A percentile compares a stretch with the other conserved stretches of the same genome.
Evolutionary conservation across 2,888 invertebrate genomes (phyloP).

Genomic region (Heliconius aoede): DNA sequence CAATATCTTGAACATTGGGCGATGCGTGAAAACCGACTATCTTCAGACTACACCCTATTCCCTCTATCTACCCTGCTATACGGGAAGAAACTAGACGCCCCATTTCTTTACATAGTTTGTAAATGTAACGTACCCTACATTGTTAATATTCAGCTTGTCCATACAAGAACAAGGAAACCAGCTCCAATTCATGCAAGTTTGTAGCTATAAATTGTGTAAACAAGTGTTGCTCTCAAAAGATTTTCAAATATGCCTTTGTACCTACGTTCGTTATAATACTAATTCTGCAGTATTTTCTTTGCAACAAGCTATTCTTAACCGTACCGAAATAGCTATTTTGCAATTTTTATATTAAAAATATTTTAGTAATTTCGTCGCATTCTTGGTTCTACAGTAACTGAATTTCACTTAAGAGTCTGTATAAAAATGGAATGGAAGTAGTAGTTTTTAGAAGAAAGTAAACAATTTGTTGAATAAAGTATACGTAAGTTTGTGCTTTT

Average conservation of each 20-base stretch:
- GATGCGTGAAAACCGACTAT: neutral
- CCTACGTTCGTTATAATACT: neutral
- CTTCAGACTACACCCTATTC: neutral
- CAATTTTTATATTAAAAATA: conserved; percentile 16
- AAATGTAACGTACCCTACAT: too few species aligned
- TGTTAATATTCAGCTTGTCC: neutral
- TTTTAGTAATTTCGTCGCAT: neutral
- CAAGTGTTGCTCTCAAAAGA: neutral
- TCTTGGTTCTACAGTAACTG: neutral
- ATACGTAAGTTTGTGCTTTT: neutral
- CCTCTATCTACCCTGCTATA: neutral
- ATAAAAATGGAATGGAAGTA: too few species aligned
- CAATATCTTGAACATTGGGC: neutral
- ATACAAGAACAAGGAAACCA: neutral
- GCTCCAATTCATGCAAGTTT: neutral
- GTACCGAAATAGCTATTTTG: neutral
- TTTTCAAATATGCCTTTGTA: conserved; percentile 14
- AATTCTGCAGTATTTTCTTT: conserved; percentile 18
- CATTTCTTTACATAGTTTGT: too few species aligned
- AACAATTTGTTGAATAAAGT: neutral
- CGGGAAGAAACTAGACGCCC: neutral
- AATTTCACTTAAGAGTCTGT: neutral
- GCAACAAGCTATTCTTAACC: neutral
- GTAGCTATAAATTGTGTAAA: conserved; percentile 4
- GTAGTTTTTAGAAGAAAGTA: too few species aligned